phyloP scores from a whole-genome alignment of 2,797 vertebrate species.

The Scleropages formosus region DNA sequence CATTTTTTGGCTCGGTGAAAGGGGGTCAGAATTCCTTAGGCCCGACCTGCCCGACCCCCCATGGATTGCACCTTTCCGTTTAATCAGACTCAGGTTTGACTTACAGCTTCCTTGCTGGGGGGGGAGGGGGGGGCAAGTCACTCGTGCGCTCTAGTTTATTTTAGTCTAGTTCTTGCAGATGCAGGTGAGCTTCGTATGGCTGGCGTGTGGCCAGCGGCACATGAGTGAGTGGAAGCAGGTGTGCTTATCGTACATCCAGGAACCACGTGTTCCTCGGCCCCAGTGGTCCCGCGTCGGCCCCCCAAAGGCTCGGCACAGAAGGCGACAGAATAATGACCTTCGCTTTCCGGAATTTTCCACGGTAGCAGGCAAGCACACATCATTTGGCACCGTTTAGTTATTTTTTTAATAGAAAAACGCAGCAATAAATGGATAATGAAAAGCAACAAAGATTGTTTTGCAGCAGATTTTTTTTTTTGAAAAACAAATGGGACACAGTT shows the following conservation, averaged over 20 bases:
- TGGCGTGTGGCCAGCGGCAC: too few species aligned
- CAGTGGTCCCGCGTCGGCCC: background rate
- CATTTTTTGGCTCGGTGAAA: background rate
- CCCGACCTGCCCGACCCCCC: background rate
- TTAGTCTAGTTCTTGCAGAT: background rate
- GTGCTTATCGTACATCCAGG: background rate
- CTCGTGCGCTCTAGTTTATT: background rate
- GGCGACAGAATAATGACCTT: too few species aligned
- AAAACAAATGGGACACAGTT: too few species aligned
- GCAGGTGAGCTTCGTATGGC: background rate
- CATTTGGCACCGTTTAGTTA: too few species aligned
- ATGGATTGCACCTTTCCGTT: slow-evolving; percentile 18
- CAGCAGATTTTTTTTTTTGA: too few species aligned
- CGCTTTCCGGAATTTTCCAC: background rate
- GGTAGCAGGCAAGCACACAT: too few species aligned
- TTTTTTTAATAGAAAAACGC: too few species aligned
- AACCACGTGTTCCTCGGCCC: background rate
- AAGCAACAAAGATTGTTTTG: background rate
- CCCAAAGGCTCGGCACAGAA: background rate
- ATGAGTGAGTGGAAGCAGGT: background rate
- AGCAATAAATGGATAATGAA: background rate
- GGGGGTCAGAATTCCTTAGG: background rate
- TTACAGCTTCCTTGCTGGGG: background rate
- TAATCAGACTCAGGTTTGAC: slow-evolving; percentile 3
- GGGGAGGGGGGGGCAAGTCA: background rate